Base-by-base conservation (phyloP, 2,113 vertebrate species). In the Sebastes fasciatus region DNA sequence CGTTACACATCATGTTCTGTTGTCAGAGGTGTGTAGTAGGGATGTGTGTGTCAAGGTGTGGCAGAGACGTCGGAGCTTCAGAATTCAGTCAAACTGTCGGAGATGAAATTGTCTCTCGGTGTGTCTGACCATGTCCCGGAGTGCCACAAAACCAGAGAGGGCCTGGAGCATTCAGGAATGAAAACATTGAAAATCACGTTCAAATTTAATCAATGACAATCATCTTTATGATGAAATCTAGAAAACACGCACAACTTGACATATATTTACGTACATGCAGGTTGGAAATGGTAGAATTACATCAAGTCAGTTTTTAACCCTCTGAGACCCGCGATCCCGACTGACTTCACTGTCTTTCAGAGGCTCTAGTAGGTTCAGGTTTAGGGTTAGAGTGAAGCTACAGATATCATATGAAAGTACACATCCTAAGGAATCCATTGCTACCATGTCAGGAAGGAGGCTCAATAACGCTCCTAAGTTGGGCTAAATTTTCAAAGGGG, bases 101-200 rank as follows among this genome's bases (percentile, higher is more conserved):
- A 97, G 96, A 76, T 93, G 95, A 89, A 99, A 99, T 58, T 95
- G 97, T 74, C 94, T 88, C 76, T 97, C 95, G 51, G 97, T 95
- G 74, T 97, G 95, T 89, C 95, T 96, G 62, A 97, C 97, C 96
- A 99, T 96, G 79, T 94, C 94, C 8, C 89, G 96, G 51, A 99
- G 93, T 0, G 97, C 94, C 58, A 96, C 82, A 89, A 98, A 98
- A 7, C 97, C 97, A 43, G 92, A 90, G 9, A 97, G 21, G 19
- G 91, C 92, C 96, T 96, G 26, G 1, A 76, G n/a, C 4, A 66
- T 72, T 63, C 9, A 51, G 23, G 26, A 61, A 73, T 3, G n/a
- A 40, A 74, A 46, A 79, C 55, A 69, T 8, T 5, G 9, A 55
- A 26, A 64, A 55, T 45, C 42, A 67, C 34, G 11, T 7, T 57